These are phyloP conservation scores for Epicauta chinensis DNA, from an alignment of 1,140 invertebrate genomes.

Conservation along the genomic window DNA sequence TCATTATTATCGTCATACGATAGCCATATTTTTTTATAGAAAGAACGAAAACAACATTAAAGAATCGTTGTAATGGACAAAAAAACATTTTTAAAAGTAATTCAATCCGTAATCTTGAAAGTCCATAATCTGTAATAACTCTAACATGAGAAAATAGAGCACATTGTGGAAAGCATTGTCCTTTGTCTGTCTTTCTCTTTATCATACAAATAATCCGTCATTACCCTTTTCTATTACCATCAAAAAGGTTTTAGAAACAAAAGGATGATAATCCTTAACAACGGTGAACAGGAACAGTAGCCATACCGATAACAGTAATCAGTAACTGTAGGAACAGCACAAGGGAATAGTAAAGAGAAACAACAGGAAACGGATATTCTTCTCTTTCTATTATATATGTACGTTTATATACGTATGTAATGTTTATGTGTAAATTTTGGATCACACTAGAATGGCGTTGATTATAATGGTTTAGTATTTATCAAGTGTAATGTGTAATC, in stretches of 20 bases:
- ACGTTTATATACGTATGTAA: no score
- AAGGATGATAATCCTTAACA: constrained; percentile 27
- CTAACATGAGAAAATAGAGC: constrained; percentile 19
- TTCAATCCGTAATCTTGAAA: constrained; percentile 23
- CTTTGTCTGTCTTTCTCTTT: no score
- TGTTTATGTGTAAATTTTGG: no score
- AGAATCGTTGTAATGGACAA: background rate
- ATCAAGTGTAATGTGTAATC: constrained; percentile 33
- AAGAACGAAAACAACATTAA: no score
- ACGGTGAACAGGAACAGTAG: constrained; percentile 5
- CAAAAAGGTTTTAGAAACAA: constrained; percentile 26
- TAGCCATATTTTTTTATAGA: no score
- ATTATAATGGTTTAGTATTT: constrained; percentile 26
- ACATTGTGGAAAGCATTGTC: constrained; percentile 9
- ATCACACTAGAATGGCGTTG: constrained; percentile 3
- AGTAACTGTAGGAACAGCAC: constrained; percentile 18
- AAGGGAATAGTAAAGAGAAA: no score
- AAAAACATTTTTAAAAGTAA: constrained; percentile 20
- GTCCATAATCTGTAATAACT: constrained; percentile 25
- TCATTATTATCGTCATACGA: no score
- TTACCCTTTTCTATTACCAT: constrained; percentile 31
- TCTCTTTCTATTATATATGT: no score
- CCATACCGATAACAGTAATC: constrained; percentile 29
- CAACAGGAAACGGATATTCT: no score
- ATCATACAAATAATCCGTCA: constrained; percentile 19